Base-by-base conservation (phyloP, 2,797 vertebrate genomes). In the Emys orbicularis region DNA sequence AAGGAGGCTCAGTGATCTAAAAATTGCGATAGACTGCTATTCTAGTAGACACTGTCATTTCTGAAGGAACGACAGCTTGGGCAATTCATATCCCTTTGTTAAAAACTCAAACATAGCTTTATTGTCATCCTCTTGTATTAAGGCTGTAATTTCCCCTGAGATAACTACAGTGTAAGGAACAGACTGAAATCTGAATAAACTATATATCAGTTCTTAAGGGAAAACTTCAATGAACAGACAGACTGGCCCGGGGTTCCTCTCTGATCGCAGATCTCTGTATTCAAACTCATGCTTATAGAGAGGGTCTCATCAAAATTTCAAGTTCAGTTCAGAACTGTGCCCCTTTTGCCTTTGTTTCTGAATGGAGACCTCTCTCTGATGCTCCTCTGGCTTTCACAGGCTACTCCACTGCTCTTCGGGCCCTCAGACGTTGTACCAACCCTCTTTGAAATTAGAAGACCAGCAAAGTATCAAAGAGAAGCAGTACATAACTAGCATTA, bases 81-180 rank as follows among this genome's bases (percentile, higher is more conserved):
- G 53, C n/a, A 84, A 90, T 90, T 68, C 82, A 83, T 44, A 90
- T 89, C 23, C 84, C 56, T 79, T 56, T 85, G 79, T 80, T 94
- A 94, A 89, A 96, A 90, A 61, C 23, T 79, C 8, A 47, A 83
- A 68, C 21, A 27, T 27, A 81, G 37, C 12, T 92, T 84, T 44
- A 3, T 81, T 85, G n/a, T 37, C 12, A 82, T 94, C 65, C 27
- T 61, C 41, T 3, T 2, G 50, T 41, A 90, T 87, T 80, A 92
- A 96, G 91, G 27, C 27, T n/a, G 74, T 77, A 76, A 74, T 88
- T 84, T 94, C 72, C 54, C 23, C 41, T 89, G 81, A 90, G 92
- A 90, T 85, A 44, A 18, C 41, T 84, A 74, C 76, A 81, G 49
- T 59, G 37, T 79, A 9, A 81, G 90, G 80, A 54, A 0, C 3